These are phyloP conservation scores for Scolopax bukidnonensis DNA, from an alignment of 2,797 vertebrate genomes.

Conservation along the genomic window DNA sequence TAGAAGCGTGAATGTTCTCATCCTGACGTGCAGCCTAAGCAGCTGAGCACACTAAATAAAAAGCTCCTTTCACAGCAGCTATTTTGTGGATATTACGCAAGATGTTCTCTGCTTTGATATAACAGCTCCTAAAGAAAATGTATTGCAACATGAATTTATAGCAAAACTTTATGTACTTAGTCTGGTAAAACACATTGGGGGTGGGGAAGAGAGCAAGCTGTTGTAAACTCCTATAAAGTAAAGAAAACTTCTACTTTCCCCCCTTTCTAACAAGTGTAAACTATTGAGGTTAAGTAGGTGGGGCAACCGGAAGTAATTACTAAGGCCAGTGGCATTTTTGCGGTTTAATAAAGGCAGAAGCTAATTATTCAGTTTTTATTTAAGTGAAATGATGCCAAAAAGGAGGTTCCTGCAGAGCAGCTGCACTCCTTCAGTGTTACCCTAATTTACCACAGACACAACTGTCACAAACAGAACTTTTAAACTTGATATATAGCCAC, in stretches of 20 bases:
- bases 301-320: constrained; percentile 92
- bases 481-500: constrained; percentile 80
- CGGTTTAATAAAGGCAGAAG: constrained; percentile 84
- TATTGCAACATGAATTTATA: constrained; percentile 13
- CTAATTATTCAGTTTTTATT: constrained; percentile 83
- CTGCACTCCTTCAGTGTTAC: constrained; percentile 82
- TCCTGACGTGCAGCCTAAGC: neutral
- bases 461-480: constrained; percentile 85
- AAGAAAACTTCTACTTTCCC: constrained; percentile 59
- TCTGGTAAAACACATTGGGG: constrained; percentile 21
- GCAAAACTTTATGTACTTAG: neutral
- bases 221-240: constrained; percentile 47
- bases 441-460: constrained; percentile 86
- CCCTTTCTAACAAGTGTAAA: constrained; percentile 82
- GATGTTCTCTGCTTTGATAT: constrained; percentile 7
- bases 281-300: constrained; percentile 90
- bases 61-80: neutral
- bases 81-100: constrained; percentile 16
- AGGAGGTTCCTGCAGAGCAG: constrained; percentile 80
- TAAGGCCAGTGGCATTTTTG: constrained; percentile 84
- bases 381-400: constrained; percentile 81
- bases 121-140: neutral
- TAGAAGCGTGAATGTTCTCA: neutral
- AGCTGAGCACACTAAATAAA: constrained; percentile 25
- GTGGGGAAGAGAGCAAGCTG: constrained; percentile 22